Evolutionary conservation across 2,113 vertebrate species (phyloP).

Genomic region (Rhabdornis inornatus): DNA sequence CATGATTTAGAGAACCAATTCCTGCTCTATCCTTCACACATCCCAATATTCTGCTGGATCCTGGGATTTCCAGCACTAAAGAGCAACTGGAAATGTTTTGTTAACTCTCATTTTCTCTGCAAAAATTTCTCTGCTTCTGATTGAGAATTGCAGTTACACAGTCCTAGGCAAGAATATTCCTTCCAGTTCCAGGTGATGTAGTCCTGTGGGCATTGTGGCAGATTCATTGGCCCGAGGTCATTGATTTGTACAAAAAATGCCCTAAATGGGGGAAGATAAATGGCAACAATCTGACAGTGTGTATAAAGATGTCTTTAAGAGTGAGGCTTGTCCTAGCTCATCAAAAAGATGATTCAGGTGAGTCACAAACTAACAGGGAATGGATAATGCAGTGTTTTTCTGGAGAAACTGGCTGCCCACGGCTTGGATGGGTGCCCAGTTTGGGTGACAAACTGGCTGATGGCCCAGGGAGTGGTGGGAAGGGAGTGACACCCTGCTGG

Average conservation of each 20-base stretch:
- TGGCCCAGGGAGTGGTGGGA: neutral
- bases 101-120: neutral
- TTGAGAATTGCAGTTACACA: neutral
- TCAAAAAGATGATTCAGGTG: neutral
- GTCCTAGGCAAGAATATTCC: neutral
- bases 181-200: neutral
- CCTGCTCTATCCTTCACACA: neutral
- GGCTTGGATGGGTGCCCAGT: neutral
- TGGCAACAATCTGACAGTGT: neutral
- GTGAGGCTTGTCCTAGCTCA: neutral
- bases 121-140: neutral
- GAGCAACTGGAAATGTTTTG: neutral
- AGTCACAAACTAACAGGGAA: neutral
- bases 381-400: neutral
- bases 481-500: neutral
- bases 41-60: neutral
- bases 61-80: neutral
- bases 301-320: neutral
- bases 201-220: neutral
- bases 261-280: neutral
- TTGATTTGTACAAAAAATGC: neutral
- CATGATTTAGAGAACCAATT: neutral
- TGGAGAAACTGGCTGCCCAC: neutral
- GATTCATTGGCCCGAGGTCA: neutral
- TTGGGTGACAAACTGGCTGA: neutral